Percentiles rank a stretch among this genome's conserved stretches.
Conservation (phyloP, 2,113 vertebrate species). For the Hucho hucho region DNA sequence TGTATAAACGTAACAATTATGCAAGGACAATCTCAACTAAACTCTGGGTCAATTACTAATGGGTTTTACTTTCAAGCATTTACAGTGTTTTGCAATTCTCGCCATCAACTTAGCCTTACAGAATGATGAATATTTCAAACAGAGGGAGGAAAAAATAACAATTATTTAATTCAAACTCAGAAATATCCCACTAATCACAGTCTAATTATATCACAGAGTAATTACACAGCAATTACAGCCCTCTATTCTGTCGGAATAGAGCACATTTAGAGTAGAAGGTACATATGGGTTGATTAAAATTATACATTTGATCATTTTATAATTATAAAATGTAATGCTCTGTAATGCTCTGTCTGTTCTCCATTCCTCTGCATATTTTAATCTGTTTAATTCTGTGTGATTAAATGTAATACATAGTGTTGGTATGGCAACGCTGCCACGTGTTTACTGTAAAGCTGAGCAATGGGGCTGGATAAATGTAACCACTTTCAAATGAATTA, state of each 20-base stretch:
- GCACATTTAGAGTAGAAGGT: slow-evolving; percentile 58
- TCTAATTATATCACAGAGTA: slow-evolving; percentile 67
- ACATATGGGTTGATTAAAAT: slow-evolving; percentile 69
- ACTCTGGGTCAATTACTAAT: slow-evolving; percentile 15
- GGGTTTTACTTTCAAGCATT: background rate
- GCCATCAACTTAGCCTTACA: slow-evolving; percentile 7
- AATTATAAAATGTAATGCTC: slow-evolving; percentile 54
- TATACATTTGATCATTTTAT: slow-evolving; percentile 57
- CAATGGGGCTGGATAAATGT: too few relatives aligned
- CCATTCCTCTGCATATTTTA: slow-evolving; percentile 44
- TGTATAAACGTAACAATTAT: background rate
- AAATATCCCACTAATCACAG: slow-evolving; percentile 57
- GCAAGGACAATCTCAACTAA: background rate
- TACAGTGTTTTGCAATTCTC: slow-evolving; percentile 4
- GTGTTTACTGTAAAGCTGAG: too few relatives aligned
- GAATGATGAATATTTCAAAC: slow-evolving; percentile 25
- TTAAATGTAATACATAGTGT: slow-evolving; percentile 32
- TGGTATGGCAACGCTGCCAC: too few relatives aligned
- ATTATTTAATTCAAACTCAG: slow-evolving; percentile 50
- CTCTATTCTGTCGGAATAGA: slow-evolving; percentile 58
- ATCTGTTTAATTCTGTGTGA: slow-evolving; percentile 60
- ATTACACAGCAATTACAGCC: slow-evolving; percentile 66
- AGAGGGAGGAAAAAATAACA: slow-evolving; percentile 24
- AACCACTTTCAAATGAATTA: too few relatives aligned
- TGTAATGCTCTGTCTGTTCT: slow-evolving; percentile 47